Evolutionary conservation across 2,888 invertebrate genomes (phyloP).

Genomic region (Platycheirus albimanus): DNA sequence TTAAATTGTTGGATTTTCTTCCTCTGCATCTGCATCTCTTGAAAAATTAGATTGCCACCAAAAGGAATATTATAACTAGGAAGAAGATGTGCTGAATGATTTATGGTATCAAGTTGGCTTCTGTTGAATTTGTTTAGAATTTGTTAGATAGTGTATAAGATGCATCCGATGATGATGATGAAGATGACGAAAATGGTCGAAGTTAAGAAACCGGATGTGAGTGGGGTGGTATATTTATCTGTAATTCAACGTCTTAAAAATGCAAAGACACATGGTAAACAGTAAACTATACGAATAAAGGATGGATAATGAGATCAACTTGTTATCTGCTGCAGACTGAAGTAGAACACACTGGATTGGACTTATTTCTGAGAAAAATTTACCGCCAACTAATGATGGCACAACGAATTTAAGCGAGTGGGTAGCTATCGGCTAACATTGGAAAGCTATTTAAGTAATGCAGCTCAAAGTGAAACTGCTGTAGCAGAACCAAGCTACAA

Average conservation of each 20-base stretch:
- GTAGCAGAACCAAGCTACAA: no score
- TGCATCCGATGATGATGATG: constrained; percentile 20
- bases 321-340: no score
- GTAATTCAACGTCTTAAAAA: not conserved
- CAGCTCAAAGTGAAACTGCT: no score
- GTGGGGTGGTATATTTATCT: constrained; percentile 29
- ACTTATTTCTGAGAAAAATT: no score
- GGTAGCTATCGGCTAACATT: no score
- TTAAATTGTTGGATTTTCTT: constrained; percentile 66
- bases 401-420: no score
- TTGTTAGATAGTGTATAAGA: constrained; percentile 24
- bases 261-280: not conserved
- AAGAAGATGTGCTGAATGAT: constrained; percentile 63
- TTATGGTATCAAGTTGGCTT: constrained; percentile 60
- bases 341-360: no score
- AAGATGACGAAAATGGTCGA: not conserved
- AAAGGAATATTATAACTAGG: constrained; percentile 13
- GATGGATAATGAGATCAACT: not conserved
- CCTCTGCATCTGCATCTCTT: not conserved
- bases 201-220: constrained; percentile 45
- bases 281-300: not conserved
- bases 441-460: no score
- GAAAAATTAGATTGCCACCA: constrained; percentile 24
- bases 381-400: no score
- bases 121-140: constrained; percentile 60